Percentiles rank a stretch among this genome's conserved stretches.
Evolutionary conservation across 2,113 vertebrate species (phyloP).

Genomic region (Meriones unguiculatus): DNA sequence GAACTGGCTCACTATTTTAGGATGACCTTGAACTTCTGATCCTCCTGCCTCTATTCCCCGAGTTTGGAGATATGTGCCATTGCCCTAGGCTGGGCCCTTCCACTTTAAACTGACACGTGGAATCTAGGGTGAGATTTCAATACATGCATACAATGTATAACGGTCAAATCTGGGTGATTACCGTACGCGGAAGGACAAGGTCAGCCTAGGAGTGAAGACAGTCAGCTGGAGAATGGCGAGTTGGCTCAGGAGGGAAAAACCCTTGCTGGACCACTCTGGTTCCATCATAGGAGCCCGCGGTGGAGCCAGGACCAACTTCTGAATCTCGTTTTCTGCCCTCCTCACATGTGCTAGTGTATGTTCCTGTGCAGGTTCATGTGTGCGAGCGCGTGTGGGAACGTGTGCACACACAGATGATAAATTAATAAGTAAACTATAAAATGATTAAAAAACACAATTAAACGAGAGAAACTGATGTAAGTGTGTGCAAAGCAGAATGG

Average conservation of each 20-base stretch:
- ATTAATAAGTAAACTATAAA: background rate
- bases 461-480: background rate
- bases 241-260: too few species aligned
- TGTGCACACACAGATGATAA: too few species aligned
- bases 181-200: background rate
- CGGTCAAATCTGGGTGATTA: background rate
- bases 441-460: background rate
- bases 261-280: background rate
- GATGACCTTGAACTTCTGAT: background rate
- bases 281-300: background rate
- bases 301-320: background rate
- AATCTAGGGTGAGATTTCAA: background rate
- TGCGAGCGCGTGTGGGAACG: too few species aligned
- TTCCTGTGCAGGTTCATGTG: background rate
- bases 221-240: background rate
- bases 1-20: background rate
- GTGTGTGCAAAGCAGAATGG: background rate
- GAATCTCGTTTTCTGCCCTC: background rate
- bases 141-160: background rate
- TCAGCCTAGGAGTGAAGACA: background rate
- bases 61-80: background rate
- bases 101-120: background rate
- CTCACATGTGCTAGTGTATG: background rate
- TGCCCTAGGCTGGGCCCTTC: background rate
- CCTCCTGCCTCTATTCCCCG: too few species aligned